Evolutionary conservation across 2,797 vertebrate species (phyloP).

Genomic region (Xiphorhynchus erythropygius): DNA sequence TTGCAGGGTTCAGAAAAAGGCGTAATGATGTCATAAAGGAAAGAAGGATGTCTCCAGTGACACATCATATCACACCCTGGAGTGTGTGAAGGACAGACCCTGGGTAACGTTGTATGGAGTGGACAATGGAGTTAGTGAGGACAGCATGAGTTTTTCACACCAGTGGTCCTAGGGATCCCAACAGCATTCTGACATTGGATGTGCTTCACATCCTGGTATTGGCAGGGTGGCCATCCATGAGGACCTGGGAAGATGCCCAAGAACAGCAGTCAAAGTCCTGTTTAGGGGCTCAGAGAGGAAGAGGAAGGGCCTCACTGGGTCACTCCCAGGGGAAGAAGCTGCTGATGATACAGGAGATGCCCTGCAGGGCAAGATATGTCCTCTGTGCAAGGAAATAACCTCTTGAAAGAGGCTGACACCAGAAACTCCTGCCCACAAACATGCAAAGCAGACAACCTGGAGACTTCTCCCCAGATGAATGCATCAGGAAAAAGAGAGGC

Average conservation of each 20-base stretch:
- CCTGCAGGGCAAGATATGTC: background rate
- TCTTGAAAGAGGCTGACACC: background rate
- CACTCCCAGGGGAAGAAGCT: background rate
- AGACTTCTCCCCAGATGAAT: background rate
- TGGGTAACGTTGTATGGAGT: fast-evolving
- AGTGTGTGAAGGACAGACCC: background rate
- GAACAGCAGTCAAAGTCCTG: background rate
- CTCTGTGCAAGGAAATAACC: background rate
- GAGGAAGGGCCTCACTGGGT: background rate
- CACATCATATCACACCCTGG: background rate
- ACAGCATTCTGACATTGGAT: background rate
- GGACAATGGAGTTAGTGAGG: background rate
- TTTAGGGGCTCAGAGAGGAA: background rate
- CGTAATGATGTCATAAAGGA: background rate
- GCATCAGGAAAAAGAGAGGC: background rate
- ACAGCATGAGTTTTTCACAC: background rate
- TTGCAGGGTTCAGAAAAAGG: background rate
- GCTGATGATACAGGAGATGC: background rate
- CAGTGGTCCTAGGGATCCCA: background rate
- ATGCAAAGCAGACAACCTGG: background rate
- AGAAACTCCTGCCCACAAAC: background rate
- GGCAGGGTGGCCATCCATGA: background rate
- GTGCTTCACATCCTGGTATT: background rate
- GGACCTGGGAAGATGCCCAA: background rate
- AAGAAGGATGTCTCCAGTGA: background rate